A percentile compares a stretch with the other conserved stretches of the same genome.
Conservation (phyloP, 2,113 vertebrate species). For the Arothron firmamentum region DNA sequence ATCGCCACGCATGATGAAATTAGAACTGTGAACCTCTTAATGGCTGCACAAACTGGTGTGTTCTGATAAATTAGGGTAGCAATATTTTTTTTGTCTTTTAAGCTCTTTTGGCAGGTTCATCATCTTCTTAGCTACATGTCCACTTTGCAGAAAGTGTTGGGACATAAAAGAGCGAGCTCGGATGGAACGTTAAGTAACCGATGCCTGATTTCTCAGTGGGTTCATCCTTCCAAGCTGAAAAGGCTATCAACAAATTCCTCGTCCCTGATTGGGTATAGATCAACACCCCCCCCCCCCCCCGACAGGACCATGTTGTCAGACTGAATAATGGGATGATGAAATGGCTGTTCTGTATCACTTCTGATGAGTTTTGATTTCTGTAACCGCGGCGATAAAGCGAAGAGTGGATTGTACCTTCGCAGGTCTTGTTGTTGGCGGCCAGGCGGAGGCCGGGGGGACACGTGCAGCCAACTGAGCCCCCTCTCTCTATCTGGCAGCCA, state of each 20-base stretch:
- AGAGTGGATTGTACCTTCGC: conserved; percentile 61
- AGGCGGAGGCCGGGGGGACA: conserved; percentile 69
- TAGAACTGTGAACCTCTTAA: too few relatives aligned
- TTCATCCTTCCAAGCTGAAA: conserved; percentile 1
- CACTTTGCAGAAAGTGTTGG: too few relatives aligned
- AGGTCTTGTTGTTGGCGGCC: conserved; percentile 67
- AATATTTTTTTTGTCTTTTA: too few relatives aligned
- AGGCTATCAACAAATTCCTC: neutral
- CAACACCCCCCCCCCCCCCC: neutral
- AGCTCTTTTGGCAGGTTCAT: too few relatives aligned
- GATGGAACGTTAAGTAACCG: too few relatives aligned
- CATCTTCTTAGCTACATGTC: too few relatives aligned
- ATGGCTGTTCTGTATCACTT: neutral
- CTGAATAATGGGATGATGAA: conserved; percentile 13
- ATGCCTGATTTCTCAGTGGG: neutral
- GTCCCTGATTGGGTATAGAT: neutral
- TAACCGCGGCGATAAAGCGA: too few relatives aligned
- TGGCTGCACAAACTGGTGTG: too few relatives aligned
- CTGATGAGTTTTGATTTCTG: too few relatives aligned
- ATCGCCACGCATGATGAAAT: too few relatives aligned
- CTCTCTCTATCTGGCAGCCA: conserved; percentile 63
- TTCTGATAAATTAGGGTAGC: too few relatives aligned
- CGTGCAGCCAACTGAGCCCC: conserved; percentile 48
- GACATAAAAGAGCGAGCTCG: too few relatives aligned
- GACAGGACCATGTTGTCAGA: conserved; percentile 3